Percentiles rank a stretch among this genome's conserved stretches.
Conservation (phyloP, 2,888 invertebrate species). For the Chalcis sispes region DNA sequence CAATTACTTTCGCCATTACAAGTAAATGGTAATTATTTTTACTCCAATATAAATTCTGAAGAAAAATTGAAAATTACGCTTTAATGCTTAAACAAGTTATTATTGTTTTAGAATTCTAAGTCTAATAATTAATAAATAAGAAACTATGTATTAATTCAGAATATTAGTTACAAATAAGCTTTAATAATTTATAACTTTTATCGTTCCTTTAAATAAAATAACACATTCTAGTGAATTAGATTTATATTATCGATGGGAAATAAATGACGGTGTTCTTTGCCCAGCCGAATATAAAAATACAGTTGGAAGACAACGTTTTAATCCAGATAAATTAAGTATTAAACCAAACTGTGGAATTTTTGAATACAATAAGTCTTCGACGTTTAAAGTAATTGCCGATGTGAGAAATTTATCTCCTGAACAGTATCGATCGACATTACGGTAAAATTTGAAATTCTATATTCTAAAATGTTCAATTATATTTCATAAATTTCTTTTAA, state of each 20-base stretch:
- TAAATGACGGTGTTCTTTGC: constrained; percentile 50
- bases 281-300: constrained; percentile 31
- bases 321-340: constrained; percentile 64
- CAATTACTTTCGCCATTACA: constrained; percentile 3
- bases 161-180: too few relatives aligned
- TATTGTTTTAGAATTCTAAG: too few relatives aligned
- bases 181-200: too few relatives aligned
- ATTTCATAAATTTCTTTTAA: constrained; percentile 19
- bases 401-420: constrained; percentile 62
- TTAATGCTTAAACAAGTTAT: too few relatives aligned
- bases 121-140: too few relatives aligned
- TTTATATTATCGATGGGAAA: constrained; percentile 68
- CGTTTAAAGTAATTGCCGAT: constrained; percentile 67
- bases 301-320: constrained; percentile 60
- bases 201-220: too few relatives aligned
- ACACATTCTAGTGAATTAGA: constrained; percentile 61
- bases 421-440: constrained; percentile 68
- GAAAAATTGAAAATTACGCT: neutral
- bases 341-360: constrained; percentile 65
- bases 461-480: constrained; percentile 2
- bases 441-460: constrained; percentile 61
- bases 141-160: too few relatives aligned
- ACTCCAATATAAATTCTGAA: neutral
- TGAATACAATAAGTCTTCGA: constrained; percentile 64
- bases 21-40: constrained; percentile 46